Conservation (phyloP, 2,797 vertebrate genomes). For the Ctenochaetus hawaiiensis region DNA sequence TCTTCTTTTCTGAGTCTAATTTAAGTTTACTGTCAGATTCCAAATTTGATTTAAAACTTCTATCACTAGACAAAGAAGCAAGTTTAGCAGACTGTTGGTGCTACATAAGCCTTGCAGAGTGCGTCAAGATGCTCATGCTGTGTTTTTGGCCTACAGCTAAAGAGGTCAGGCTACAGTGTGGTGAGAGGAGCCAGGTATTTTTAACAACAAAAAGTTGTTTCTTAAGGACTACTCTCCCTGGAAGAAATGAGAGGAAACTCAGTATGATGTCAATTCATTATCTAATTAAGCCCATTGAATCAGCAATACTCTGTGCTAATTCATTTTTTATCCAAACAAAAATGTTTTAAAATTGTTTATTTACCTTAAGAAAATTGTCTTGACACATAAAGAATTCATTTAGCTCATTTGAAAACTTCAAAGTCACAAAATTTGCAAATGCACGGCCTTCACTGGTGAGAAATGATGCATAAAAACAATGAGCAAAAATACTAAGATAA, state of each 20-base stretch:
- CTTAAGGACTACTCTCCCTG: constrained; percentile 25
- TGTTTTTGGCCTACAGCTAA: constrained; percentile 51
- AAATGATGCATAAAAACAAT: background rate
- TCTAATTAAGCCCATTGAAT: constrained; percentile 5
- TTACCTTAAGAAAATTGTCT: background rate
- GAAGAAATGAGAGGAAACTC: constrained; percentile 21
- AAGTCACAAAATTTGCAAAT: background rate
- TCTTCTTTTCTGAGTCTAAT: background rate
- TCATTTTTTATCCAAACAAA: background rate
- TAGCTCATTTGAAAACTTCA: background rate
- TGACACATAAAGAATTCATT: background rate
- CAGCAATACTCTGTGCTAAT: background rate
- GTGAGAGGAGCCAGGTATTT: constrained; percentile 69
- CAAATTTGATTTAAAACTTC: constrained; percentile 28
- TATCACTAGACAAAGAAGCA: constrained; percentile 3
- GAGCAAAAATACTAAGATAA: background rate
- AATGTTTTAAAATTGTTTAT: background rate
- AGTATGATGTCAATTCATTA: constrained; percentile 13
- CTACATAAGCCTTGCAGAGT: background rate
- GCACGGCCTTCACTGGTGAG: background rate
- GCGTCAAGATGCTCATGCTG: constrained; percentile 4
- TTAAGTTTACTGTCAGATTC: background rate
- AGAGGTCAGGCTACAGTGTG: constrained; percentile 68
- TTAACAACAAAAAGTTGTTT: constrained; percentile 55
- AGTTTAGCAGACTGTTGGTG: constrained; percentile 17